These are phyloP conservation scores for Molossus alvarezi DNA, from an alignment of 2,797 vertebrate species.

Conservation along the genomic window DNA sequence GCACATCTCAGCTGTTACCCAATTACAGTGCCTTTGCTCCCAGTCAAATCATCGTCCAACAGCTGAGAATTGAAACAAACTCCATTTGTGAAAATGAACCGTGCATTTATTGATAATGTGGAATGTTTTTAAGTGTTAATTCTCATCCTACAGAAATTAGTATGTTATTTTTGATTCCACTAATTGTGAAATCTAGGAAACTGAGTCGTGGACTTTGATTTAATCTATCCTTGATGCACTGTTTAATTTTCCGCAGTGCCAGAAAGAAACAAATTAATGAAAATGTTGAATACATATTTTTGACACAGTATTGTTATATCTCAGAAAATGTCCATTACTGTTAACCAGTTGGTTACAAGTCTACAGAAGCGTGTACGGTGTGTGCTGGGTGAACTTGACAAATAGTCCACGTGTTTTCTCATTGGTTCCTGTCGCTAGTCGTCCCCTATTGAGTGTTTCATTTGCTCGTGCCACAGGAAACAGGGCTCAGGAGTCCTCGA, in stretches of 20 bases:
- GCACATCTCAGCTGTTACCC: slow-evolving; percentile 91
- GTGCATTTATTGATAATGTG: slow-evolving; percentile 88
- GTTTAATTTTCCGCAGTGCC: slow-evolving; percentile 67
- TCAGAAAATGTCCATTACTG: slow-evolving; percentile 72
- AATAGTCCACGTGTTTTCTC: slow-evolving; percentile 26
- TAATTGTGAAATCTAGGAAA: slow-evolving; percentile 88
- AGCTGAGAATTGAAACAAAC: slow-evolving; percentile 93
- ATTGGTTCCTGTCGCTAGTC: slow-evolving; percentile 26
- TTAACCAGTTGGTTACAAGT: slow-evolving; percentile 55
- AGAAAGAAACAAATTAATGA: slow-evolving; percentile 70
- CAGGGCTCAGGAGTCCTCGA: not conserved
- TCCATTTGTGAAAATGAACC: slow-evolving; percentile 92
- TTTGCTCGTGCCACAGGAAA: slow-evolving; percentile 46
- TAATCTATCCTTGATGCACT: slow-evolving; percentile 73
- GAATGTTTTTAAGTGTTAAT: slow-evolving; percentile 92
- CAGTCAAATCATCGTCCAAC: slow-evolving; percentile 91
- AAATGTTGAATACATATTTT: slow-evolving; percentile 71
- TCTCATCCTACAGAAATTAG: slow-evolving; percentile 87
- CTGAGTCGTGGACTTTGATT: slow-evolving; percentile 79
- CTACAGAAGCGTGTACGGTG: slow-evolving; percentile 49
- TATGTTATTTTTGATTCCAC: slow-evolving; percentile 83
- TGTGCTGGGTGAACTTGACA: slow-evolving; percentile 54
- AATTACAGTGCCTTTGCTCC: slow-evolving; percentile 91
- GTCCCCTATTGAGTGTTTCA: slow-evolving; percentile 33
- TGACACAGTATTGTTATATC: slow-evolving; percentile 67